These are phyloP conservation scores for Euphydryas editha DNA, from an alignment of 2,888 invertebrate genomes.

Conservation along the genomic window DNA sequence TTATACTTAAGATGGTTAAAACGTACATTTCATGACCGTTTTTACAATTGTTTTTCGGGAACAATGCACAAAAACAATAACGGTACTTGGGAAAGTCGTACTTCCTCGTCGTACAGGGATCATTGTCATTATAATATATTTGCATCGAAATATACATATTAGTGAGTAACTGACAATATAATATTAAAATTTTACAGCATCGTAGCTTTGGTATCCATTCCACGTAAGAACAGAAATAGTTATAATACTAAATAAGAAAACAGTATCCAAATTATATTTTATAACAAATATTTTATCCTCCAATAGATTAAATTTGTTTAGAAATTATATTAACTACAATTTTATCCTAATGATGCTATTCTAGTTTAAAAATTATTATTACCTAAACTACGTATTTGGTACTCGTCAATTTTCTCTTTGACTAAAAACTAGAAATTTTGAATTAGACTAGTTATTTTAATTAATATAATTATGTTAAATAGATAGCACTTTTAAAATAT, in stretches of 20 bases:
- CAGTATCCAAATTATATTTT: background rate
- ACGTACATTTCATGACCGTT: slow-evolving; percentile 39
- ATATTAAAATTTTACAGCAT: background rate
- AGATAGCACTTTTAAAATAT: background rate
- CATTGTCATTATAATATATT: slow-evolving; percentile 44
- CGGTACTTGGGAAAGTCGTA: slow-evolving; percentile 45
- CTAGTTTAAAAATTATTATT: no score
- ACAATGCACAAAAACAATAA: slow-evolving; percentile 46
- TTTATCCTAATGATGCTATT: no score
- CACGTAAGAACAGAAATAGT: background rate
- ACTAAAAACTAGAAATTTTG: background rate
- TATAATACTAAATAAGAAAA: background rate
- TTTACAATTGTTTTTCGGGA: slow-evolving; percentile 39
- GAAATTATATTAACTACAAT: no score
- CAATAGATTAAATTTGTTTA: no score
- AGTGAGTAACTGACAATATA: background rate
- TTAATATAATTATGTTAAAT: background rate
- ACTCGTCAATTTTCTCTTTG: background rate
- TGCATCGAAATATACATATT: slow-evolving; percentile 29
- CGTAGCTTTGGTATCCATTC: background rate
- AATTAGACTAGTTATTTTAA: slow-evolving; percentile 6
- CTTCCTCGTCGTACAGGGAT: slow-evolving; percentile 17
- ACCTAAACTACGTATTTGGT: background rate
- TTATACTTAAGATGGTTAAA: slow-evolving; percentile 40
- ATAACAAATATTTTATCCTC: no score